Percentiles rank a stretch among this genome's conserved stretches.
phyloP scores from a whole-genome alignment of 1,140 invertebrate species.

The Euwallacea fornicatus region DNA sequence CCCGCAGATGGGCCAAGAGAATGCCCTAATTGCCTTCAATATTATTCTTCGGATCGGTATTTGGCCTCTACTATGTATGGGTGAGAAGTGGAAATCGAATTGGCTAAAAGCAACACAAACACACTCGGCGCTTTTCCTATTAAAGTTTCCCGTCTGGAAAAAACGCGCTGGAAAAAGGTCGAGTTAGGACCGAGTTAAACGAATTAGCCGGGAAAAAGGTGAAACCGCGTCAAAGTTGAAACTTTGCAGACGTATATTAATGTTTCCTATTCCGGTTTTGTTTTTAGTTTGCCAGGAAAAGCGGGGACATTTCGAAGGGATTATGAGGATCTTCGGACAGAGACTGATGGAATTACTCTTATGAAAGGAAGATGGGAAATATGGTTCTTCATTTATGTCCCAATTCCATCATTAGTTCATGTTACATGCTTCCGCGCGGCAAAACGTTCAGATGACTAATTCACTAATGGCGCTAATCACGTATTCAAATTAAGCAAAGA shows the following conservation, averaged over 20 bases:
- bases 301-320: background rate
- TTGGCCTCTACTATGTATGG: too few relatives aligned
- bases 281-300: constrained; percentile 8
- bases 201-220: constrained; percentile 30
- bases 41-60: too few relatives aligned
- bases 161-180: constrained; percentile 18
- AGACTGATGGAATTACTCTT: background rate
- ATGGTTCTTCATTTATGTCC: too few relatives aligned
- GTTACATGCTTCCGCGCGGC: too few relatives aligned
- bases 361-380: too few relatives aligned
- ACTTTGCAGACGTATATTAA: constrained; percentile 30
- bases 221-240: constrained; percentile 31
- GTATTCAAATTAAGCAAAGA: too few relatives aligned
- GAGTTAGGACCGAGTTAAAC: constrained; percentile 19
- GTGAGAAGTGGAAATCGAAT: too few relatives aligned
- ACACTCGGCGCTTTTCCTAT: constrained; percentile 13
- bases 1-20: constrained; percentile 26
- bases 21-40: constrained; percentile 13
- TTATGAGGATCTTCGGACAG: background rate
- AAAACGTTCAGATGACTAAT: too few relatives aligned
- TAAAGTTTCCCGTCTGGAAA: constrained; percentile 19
- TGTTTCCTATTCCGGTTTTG: constrained; percentile 16
- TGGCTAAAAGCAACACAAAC: background rate
- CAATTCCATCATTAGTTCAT: too few relatives aligned
- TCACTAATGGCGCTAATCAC: too few relatives aligned